Evolutionary conservation across 1,140 invertebrate species (phyloP).

Genomic region (Diprion similis): DNA sequence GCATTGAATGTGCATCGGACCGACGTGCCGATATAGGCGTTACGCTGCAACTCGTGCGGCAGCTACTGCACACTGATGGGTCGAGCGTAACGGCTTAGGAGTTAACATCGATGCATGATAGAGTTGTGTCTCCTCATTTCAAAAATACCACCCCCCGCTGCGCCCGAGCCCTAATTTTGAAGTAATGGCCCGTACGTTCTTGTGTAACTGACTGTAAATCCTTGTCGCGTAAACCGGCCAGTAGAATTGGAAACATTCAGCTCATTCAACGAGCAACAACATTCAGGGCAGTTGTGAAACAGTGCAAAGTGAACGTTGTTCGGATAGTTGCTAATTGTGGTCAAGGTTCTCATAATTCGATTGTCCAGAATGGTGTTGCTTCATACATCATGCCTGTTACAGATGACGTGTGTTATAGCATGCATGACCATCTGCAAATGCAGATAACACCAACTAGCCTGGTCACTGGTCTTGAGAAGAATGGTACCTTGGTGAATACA

Average conservation of each 20-base stretch:
- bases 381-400: background rate
- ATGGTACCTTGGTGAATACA: background rate
- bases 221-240: no score
- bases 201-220: conserved; percentile 9
- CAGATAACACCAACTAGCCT: background rate
- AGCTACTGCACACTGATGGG: conserved; percentile 14
- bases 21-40: background rate
- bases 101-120: conserved; percentile 19
- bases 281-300: background rate
- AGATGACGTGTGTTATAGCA: background rate
- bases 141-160: conserved; percentile 19
- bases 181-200: conserved; percentile 15
- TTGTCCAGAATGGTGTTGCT: background rate
- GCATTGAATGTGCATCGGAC: no score
- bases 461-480: background rate
- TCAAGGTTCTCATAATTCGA: background rate
- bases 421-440: background rate
- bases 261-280: background rate
- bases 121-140: conserved; percentile 17
- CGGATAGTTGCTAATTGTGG: background rate
- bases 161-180: conserved; percentile 17
- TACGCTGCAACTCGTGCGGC: conserved; percentile 11
- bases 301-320: background rate
- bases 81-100: conserved; percentile 16
- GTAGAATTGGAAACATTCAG: no score